Conservation (phyloP, 2,113 vertebrate species). For the Kryptolebias marmoratus region DNA sequence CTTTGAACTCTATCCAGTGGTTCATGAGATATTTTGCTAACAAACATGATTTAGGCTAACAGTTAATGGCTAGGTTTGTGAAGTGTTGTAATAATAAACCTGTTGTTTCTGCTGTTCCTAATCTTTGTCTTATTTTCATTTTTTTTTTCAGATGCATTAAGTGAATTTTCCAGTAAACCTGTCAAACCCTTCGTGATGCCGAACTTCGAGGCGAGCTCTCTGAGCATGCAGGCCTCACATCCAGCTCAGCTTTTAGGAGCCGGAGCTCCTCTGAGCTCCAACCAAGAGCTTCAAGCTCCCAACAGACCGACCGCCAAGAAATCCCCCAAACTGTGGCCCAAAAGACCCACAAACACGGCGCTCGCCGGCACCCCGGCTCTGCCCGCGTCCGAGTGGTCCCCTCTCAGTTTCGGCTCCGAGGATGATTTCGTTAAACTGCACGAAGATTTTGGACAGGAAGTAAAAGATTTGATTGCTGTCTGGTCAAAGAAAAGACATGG, state of each 20-base stretch:
- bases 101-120: not conserved
- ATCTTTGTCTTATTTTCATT: not conserved
- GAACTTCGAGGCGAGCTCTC: conserved; percentile 19
- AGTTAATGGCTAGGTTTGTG: too few relatives aligned
- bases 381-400: conserved; percentile 44
- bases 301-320: conserved; percentile 52
- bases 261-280: conserved; percentile 13
- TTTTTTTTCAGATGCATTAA: conserved; percentile 61
- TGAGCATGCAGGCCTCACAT: not conserved
- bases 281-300: conserved; percentile 29
- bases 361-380: conserved; percentile 38
- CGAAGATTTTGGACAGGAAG: conserved; percentile 78
- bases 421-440: conserved; percentile 77
- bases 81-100: too few relatives aligned
- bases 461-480: conserved; percentile 65
- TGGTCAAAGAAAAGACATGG: conserved; percentile 49
- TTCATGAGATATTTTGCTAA: too few relatives aligned
- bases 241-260: not conserved
- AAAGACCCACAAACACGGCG: conserved; percentile 53
- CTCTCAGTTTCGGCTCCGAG: not conserved
- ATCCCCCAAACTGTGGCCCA: conserved; percentile 76
- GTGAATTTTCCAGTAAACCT: conserved; percentile 17
- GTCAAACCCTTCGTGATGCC: conserved; percentile 42
- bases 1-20: too few relatives aligned
- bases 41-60: too few relatives aligned